These are phyloP conservation scores for Drosophila setosimentum DNA, from an alignment of 2,888 invertebrate species.

Conservation along the genomic window DNA sequence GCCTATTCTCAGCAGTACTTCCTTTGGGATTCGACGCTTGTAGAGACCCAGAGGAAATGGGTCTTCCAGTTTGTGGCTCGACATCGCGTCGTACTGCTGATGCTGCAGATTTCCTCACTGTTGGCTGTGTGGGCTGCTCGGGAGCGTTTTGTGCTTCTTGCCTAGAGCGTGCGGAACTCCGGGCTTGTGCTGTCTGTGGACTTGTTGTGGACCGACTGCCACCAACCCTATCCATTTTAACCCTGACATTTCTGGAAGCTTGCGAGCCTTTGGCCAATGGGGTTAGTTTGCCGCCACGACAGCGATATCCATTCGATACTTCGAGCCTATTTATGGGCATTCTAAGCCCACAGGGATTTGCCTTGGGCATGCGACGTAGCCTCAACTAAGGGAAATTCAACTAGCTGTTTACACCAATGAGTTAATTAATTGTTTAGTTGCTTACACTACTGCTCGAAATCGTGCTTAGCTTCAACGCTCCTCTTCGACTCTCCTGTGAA, in stretches of 20 bases:
- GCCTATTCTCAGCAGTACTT: not conserved
- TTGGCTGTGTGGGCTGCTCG: not conserved
- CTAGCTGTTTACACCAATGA: accelerated
- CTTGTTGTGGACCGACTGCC: not conserved
- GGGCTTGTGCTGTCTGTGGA: not conserved
- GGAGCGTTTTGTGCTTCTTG: not conserved
- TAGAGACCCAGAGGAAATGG: not conserved
- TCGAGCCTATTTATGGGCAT: not conserved
- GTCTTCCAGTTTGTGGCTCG: not conserved
- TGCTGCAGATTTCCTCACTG: not conserved
- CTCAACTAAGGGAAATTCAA: not conserved
- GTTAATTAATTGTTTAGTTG: not conserved
- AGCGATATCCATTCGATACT: not conserved
- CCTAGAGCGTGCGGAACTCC: not conserved
- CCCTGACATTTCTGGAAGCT: accelerated
- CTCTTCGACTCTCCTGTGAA: not conserved
- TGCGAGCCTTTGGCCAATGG: not conserved
- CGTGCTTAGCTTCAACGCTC: not conserved
- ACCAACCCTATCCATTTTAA: not conserved
- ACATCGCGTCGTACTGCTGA: not conserved
- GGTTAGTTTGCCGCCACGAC: slow-evolving; percentile 21
- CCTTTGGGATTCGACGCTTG: not conserved
- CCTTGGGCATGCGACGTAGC: not conserved
- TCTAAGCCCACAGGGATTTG: not conserved
- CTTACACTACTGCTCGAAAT: not conserved